These are phyloP conservation scores for Leptopilina drosophilae DNA, from an alignment of 2,888 invertebrate species.

Conservation along the genomic window DNA sequence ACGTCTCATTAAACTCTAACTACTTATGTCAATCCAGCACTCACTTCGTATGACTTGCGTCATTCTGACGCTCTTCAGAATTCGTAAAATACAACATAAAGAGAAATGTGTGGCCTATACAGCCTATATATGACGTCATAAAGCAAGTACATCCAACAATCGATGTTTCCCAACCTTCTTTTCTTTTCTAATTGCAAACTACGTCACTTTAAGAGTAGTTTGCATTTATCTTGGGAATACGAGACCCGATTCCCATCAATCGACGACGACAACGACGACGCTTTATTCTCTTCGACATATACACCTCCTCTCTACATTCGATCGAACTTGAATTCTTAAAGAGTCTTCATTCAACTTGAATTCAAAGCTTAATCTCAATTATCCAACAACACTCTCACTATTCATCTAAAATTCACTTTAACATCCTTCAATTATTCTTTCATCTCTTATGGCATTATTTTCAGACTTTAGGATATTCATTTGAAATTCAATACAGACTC, in stretches of 20 bases:
- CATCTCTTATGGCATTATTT: background rate
- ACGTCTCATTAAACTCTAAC: constrained; percentile 25
- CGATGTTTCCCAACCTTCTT: constrained; percentile 37
- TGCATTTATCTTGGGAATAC: constrained; percentile 31
- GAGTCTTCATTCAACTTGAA: constrained; percentile 26
- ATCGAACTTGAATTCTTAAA: constrained; percentile 37
- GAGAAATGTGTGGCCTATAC: constrained; percentile 28
- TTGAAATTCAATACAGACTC: too few species aligned
- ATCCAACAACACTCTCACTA: constrained; percentile 1
- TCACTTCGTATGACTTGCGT: constrained; percentile 27
- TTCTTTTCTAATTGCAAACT: constrained; percentile 18
- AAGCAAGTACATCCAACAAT: constrained; percentile 35
- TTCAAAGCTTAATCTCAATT: constrained; percentile 13
- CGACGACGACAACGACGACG: background rate
- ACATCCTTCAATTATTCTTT: background rate
- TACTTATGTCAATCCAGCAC: constrained; percentile 21
- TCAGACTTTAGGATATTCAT: too few species aligned
- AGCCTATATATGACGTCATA: constrained; percentile 40
- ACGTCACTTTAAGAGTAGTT: constrained; percentile 30
- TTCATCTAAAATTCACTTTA: constrained; percentile 4
- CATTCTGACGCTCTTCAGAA: constrained; percentile 39
- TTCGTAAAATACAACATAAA: constrained; percentile 29
- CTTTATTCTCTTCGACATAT: background rate
- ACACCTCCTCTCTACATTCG: background rate
- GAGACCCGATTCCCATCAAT: constrained; percentile 38